A percentile compares a stretch with the other conserved stretches of the same genome.
phyloP scores from a whole-genome alignment of 2,113 vertebrate genomes.

The Octodon degus region DNA sequence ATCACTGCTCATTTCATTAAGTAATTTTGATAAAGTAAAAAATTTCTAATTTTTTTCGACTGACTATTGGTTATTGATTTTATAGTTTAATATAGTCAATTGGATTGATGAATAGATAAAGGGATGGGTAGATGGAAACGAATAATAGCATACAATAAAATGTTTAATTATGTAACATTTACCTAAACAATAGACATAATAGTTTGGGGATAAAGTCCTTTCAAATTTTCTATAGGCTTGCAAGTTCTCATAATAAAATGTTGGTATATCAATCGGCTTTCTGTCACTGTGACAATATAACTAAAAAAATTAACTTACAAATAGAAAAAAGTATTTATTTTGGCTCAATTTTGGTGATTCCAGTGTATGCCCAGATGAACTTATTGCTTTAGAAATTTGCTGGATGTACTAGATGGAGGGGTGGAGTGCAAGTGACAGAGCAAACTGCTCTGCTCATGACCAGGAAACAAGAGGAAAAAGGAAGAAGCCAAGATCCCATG shows the following conservation, averaged over 20 bases:
- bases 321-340: background rate
- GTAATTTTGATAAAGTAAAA: slow-evolving; percentile 43
- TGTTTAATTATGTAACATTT: background rate
- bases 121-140: background rate
- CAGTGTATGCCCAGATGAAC: too few species aligned
- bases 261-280: background rate
- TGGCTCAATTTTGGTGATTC: background rate
- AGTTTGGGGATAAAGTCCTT: background rate
- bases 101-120: slow-evolving; percentile 4
- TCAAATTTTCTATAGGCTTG: background rate
- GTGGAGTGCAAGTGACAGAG: too few species aligned
- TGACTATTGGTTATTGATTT: slow-evolving; percentile 47
- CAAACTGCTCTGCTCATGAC: background rate
- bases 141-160: slow-evolving; percentile 33
- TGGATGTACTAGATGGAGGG: background rate
- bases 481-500: background rate
- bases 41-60: slow-evolving; percentile 50
- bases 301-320: background rate
- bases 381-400: background rate
- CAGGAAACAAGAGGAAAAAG: background rate
- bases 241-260: slow-evolving; percentile 10
- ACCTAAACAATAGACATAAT: background rate
- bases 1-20: slow-evolving; percentile 34
- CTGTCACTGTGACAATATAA: background rate
- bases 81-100: slow-evolving; percentile 20